These are phyloP conservation scores for Sebastiscus albofasciatus DNA, from an alignment of 2,797 vertebrate species.

Conservation along the genomic window DNA sequence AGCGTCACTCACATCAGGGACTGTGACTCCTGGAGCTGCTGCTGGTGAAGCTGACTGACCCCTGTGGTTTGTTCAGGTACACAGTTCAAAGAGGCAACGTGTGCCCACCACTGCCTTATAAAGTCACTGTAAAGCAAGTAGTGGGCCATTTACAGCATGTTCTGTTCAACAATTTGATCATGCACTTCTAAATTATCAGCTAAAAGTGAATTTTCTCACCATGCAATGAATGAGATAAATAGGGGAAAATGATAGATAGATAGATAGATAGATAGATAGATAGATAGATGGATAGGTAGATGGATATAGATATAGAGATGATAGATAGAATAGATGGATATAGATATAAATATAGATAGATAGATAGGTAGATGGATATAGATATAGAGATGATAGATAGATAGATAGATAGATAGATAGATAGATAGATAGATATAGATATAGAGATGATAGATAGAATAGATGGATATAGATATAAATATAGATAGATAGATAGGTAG, in stretches of 20 bases:
- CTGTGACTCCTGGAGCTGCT: conserved; percentile 1
- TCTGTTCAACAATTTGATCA: neutral
- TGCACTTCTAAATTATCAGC: neutral
- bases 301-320: no score
- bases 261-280: neutral
- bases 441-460: no score
- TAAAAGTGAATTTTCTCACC: neutral
- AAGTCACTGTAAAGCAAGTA: neutral
- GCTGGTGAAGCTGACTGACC: neutral
- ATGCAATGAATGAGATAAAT: neutral
- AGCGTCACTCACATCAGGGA: conserved; percentile 15
- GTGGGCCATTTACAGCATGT: neutral
- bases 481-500: no score
- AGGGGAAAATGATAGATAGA: neutral
- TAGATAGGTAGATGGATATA: no score
- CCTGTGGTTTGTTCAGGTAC: conserved; percentile 9
- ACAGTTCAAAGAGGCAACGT: conserved; percentile 4
- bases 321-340: no score
- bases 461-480: no score
- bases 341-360: no score
- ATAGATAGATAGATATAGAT: no score
- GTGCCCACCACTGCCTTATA: neutral
- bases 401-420: no score
- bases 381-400: no score
- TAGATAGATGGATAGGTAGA: neutral